Evolutionary conservation across 2,797 vertebrate genomes (phyloP), one percentile per base, ranked within the genome.

Genomic region (Megaceryle alcyon): DNA sequence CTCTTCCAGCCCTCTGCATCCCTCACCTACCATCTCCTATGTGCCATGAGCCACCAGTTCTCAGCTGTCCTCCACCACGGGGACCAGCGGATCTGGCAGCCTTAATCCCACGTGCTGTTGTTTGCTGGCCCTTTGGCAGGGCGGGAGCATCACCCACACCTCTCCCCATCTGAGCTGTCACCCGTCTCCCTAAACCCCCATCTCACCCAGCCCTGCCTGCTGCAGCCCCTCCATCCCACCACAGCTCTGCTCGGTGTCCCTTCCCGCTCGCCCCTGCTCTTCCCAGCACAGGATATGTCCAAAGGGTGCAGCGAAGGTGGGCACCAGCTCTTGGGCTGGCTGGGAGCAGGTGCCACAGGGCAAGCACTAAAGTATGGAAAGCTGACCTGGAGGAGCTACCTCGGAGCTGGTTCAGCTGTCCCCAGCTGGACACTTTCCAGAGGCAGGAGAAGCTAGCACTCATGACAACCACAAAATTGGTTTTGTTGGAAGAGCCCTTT

Each of bases 21-120:
- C 60, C 7, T 10, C n/a, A 46, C 8, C 51, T 60, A 44, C 3
- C 43, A 31, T 5, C 49, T 69, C 14, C 37, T 2, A 26, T 1
- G 12, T 31, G 66, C 70, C n/a, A 26, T 1, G 41, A 82, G 20
- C 31, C 66, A 78, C 12, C 72, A 73, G 69, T 26, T 70, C 72
- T 54, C 82, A 90, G 64, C 83, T 29, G 31, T 0, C 5, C 39
- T 23, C 22, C 14, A 37, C 28, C 49, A 11, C 53, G 2, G 5
- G 64, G 28, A 33, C 71, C 12, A 31, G 43, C 37, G 23, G 37
- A 86, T 59, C 26, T 81, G 65, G 72, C 43, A 83, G 53, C 43
- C 31, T 77, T n/a, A 29, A 66, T 7, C 26, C 56, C 61, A 28
- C 0, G 0, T 35, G 54, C 49, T 4, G 7, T 41, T 1, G 0